A percentile compares a stretch with the other conserved stretches of the same genome.
These are phyloP conservation scores for Connochaetes taurinus DNA, from an alignment of 2,113 vertebrate species.

Conservation along the genomic window DNA sequence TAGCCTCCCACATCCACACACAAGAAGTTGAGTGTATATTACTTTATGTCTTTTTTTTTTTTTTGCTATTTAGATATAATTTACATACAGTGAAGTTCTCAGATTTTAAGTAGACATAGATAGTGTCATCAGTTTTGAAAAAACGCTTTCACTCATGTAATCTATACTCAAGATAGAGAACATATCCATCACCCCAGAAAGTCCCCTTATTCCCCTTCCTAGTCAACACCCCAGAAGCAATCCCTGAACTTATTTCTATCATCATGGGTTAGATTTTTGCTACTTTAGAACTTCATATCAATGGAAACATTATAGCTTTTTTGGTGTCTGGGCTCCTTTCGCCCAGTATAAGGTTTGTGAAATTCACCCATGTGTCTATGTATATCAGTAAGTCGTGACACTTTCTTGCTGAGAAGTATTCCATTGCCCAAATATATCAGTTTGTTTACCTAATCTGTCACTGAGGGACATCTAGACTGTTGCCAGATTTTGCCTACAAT, in stretches of 20 bases:
- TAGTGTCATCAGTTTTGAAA: not conserved
- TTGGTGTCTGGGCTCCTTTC: not conserved
- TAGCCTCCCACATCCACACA: not conserved
- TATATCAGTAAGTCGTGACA: not conserved
- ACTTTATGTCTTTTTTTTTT: not conserved
- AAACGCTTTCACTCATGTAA: not conserved
- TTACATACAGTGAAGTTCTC: not conserved
- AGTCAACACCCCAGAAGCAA: not conserved
- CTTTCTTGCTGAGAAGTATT: not conserved
- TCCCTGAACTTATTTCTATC: not conserved
- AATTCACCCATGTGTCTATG: not conserved
- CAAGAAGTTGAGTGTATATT: not conserved
- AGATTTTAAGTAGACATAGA: not conserved
- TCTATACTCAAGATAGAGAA: not conserved
- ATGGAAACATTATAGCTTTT: not conserved
- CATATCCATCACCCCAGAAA: not conserved
- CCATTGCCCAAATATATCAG: not conserved
- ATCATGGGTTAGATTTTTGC: not conserved
- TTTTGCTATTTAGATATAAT: not conserved
- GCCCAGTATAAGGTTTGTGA: not conserved
- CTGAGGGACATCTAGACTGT: not conserved
- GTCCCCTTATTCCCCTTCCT: not conserved
- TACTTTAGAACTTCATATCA: constrained; percentile 6
- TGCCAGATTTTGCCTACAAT: not conserved
- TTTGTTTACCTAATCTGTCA: not conserved